Base-by-base conservation (phyloP, 2,797 vertebrate genomes). In the Myotis pilosus region DNA sequence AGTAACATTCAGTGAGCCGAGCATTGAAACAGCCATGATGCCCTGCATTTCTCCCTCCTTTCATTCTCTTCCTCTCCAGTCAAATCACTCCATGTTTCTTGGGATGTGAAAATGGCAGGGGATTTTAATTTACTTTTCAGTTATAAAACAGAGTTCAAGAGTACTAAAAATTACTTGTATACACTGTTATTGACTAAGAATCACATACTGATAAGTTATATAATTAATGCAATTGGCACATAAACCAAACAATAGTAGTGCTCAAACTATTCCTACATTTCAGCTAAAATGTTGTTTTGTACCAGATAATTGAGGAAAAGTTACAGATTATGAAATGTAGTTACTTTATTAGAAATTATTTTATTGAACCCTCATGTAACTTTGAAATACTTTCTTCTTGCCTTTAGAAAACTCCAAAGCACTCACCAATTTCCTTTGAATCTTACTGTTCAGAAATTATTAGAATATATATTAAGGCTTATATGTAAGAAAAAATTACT, bases 291-390 rank as follows among this genome's bases (percentile, higher is more conserved):
- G 10, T 51, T 78, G 71, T 72, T 81, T 89, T 38, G 22, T 53
- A 41, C 15, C 78, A 87, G 20, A 12, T 60, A 57, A 47, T n/a
- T 41, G 44, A 93, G 71, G 10, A 94, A 75, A 15, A 84, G 10
- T 81, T n/a, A 57, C 3, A 72, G 49, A 66, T 94, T 89, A 75
- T 80, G 19, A 85, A 89, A 44, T 60, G 0, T 22, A 3, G 20
- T 62, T 69, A 82, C 28, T 64, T 51, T 81, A 62, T 41, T n/a
- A 15, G 13, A 91, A 93, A 79, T 53, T 89, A 51, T 28, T 93
- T 2, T 53, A 91, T 36, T 95, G 15, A 72, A 38, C 2, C 85
- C 25, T 36, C 16, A 12, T 15, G 6, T 36, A 79, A 87, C 75
- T 47, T 30, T 75, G 11, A 89, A 96, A 55, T 78, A 38, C 1